Conservation (phyloP, 1,140 invertebrate species). For the Drosophila truncata region DNA sequence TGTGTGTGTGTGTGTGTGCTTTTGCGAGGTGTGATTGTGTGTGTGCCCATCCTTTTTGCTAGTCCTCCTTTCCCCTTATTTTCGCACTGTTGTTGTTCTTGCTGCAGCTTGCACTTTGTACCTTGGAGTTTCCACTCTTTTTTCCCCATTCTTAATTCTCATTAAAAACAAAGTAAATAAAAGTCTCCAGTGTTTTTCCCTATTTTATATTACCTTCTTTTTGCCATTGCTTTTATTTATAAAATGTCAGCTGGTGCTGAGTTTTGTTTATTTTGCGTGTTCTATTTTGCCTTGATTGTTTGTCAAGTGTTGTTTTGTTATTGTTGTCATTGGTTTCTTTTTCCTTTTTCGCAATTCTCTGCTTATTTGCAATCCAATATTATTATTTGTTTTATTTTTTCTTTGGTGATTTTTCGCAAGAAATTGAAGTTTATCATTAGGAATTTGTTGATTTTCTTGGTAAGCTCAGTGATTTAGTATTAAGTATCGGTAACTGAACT, state of each 20-base stretch:
- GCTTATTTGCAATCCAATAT: conserved; percentile 35
- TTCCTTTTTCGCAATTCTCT: conserved; percentile 21
- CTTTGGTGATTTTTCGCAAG: conserved; percentile 28
- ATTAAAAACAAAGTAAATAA: conserved; percentile 58
- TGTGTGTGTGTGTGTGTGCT: conserved; percentile 15
- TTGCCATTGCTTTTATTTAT: conserved; percentile 49
- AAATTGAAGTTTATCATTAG: background rate
- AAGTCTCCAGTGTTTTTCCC: conserved; percentile 33
- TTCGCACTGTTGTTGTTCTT: conserved; percentile 60
- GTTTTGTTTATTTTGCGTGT: conserved; percentile 36
- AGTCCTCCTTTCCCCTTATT: conserved; percentile 51
- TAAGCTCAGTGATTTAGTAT: conserved; percentile 11
- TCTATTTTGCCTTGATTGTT: conserved; percentile 40
- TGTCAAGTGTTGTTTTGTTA: conserved; percentile 40
- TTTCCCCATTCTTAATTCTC: conserved; percentile 39
- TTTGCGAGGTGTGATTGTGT: conserved; percentile 20
- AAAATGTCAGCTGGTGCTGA: conserved; percentile 61
- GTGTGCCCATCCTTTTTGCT: conserved; percentile 69
- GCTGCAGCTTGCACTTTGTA: conserved; percentile 72
- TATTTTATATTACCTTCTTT: conserved; percentile 22
- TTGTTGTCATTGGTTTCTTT: conserved; percentile 19
- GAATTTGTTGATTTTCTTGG: background rate
- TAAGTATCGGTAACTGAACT: background rate
- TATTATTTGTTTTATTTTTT: background rate
- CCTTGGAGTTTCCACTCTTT: conserved; percentile 65